A percentile compares a stretch with the other conserved stretches of the same genome.
These are phyloP conservation scores for Centrocercus urophasianus DNA, from an alignment of 2,113 vertebrate genomes.

Conservation along the genomic window DNA sequence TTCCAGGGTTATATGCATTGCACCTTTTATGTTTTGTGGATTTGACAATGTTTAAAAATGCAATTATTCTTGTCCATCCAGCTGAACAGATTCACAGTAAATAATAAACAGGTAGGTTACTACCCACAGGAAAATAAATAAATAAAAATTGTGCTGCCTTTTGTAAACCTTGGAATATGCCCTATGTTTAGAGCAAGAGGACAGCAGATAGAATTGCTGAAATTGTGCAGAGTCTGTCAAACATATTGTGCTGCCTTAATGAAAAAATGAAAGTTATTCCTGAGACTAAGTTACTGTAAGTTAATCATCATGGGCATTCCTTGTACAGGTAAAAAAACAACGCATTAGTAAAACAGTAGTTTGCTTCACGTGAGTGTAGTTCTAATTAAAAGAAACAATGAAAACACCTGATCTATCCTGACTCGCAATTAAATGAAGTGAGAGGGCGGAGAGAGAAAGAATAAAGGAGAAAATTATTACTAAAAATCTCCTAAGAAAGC, in stretches of 20 bases:
- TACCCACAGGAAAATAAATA: background rate
- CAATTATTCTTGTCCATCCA: background rate
- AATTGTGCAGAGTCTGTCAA: background rate
- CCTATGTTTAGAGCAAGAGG: background rate
- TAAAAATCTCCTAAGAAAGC: background rate
- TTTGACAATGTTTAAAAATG: background rate
- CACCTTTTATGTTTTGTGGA: background rate
- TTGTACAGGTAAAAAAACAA: background rate
- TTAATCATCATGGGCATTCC: background rate
- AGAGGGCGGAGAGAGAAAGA: background rate
- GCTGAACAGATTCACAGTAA: background rate
- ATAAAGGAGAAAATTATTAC: background rate
- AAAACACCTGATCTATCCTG: background rate
- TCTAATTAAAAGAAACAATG: constrained; percentile 7
- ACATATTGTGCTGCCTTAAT: background rate
- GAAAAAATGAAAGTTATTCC: background rate
- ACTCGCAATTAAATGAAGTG: background rate
- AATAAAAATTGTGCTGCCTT: background rate
- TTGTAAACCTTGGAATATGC: background rate
- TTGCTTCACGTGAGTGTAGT: background rate
- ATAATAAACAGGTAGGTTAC: background rate
- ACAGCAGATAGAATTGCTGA: background rate
- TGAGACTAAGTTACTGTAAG: background rate
- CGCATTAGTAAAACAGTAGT: background rate
- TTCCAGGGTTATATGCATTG: background rate